Conservation (phyloP, 2,113 vertebrate species). For the Labrus mixtus region DNA sequence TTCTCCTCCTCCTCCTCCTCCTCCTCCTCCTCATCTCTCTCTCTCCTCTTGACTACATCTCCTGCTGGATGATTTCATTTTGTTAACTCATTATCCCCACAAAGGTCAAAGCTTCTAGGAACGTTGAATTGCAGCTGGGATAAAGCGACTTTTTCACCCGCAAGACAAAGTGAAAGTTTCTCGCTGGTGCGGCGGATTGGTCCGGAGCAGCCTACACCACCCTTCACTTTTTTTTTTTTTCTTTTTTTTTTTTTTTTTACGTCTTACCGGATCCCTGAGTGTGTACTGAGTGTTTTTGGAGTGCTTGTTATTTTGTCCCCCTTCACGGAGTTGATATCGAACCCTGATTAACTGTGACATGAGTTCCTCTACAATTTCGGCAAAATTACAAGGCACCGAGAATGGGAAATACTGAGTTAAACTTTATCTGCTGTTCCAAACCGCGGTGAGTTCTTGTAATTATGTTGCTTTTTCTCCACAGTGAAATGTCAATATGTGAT, state of each 20-base stretch:
- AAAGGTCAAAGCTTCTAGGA: constrained; percentile 72
- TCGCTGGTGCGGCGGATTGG: constrained; percentile 61
- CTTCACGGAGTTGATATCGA: constrained; percentile 40
- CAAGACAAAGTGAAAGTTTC: constrained; percentile 71
- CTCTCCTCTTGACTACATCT: constrained; percentile 62
- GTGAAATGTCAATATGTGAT: not conserved
- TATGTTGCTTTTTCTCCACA: not conserved
- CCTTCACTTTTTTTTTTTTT: constrained; percentile 20
- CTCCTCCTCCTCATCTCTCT: not conserved
- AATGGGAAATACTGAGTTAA: constrained; percentile 75
- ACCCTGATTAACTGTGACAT: constrained; percentile 63
- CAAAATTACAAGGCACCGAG: constrained; percentile 40
- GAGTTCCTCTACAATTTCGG: constrained; percentile 45
- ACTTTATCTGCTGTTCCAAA: constrained; percentile 73
- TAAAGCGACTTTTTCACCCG: constrained; percentile 45
- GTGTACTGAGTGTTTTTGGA: constrained; percentile 17
- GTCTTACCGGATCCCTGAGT: constrained; percentile 36
- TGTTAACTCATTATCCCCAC: constrained; percentile 71
- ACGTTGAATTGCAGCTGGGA: constrained; percentile 62
- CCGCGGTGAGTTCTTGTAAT: constrained; percentile 77
- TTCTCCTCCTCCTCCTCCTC: constrained; percentile 17
- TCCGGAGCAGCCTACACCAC: constrained; percentile 43
- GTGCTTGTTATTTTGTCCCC: not conserved
- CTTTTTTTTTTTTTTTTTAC: not conserved
- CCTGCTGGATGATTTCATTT: constrained; percentile 76